These are phyloP conservation scores for Actinostola sp. DNA, from an alignment of 92 coral and sea anemone species.

Conservation along the genomic window DNA sequence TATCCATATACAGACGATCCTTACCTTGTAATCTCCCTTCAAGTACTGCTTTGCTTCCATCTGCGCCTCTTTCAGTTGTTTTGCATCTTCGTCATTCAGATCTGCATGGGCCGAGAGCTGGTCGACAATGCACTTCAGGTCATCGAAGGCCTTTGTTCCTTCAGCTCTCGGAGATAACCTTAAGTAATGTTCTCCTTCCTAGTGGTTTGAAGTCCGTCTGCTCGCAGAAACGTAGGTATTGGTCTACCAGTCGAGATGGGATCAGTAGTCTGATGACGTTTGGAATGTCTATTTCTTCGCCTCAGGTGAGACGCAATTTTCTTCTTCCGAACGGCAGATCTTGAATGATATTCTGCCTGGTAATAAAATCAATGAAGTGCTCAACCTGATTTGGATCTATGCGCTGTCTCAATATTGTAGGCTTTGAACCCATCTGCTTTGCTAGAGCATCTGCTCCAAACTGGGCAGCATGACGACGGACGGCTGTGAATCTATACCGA, in stretches of 20 bases:
- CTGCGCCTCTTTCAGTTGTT: constrained; percentile 21
- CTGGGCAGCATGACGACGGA: constrained; percentile 33
- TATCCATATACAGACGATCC: background rate
- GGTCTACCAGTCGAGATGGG: constrained; percentile 38
- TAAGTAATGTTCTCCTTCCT: constrained; percentile 34
- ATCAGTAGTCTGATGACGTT: constrained; percentile 39
- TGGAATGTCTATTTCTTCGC: constrained; percentile 44
- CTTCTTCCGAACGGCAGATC: constrained; percentile 50
- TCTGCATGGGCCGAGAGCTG: constrained; percentile 11
- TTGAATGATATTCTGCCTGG: constrained; percentile 40
- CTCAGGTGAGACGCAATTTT: constrained; percentile 24
- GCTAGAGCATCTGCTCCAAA: too few relatives aligned
- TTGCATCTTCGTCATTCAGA: constrained; percentile 8
- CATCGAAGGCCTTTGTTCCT: constrained; percentile 32
- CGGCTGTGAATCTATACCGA: constrained; percentile 20
- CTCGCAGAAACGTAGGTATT: constrained; percentile 35
- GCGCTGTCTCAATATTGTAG: constrained; percentile 12
- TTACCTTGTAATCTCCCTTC: constrained; percentile 40
- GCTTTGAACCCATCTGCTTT: constrained; percentile 9
- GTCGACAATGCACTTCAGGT: constrained; percentile 19
- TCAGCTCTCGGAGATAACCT: constrained; percentile 41
- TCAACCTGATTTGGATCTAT: constrained; percentile 35
- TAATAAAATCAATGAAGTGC: constrained; percentile 50
- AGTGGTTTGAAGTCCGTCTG: constrained; percentile 34
- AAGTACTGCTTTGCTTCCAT: constrained; percentile 33